phyloP scores from a whole-genome alignment of 2,888 invertebrate genomes.

The Parasteatoda lunata region DNA sequence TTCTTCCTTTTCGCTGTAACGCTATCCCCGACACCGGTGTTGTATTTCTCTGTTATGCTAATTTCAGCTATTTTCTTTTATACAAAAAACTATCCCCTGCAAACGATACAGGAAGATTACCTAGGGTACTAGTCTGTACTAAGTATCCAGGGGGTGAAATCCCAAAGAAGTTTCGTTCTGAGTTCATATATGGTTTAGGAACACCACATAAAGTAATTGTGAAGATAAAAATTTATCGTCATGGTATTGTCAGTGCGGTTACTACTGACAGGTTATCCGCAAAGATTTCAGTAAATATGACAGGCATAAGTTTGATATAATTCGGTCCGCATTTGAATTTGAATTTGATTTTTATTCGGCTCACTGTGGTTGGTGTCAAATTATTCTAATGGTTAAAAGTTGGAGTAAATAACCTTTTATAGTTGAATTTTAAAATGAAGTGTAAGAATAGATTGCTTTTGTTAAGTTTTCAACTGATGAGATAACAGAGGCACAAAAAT shows the following conservation, averaged over 20 bases:
- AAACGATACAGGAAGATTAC: conserved; percentile 64
- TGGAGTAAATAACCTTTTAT: too few relatives aligned
- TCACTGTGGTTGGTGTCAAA: background rate
- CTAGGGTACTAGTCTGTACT: background rate
- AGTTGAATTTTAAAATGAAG: too few relatives aligned
- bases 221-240: conserved; percentile 50
- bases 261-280: conserved; percentile 42
- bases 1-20: too few relatives aligned
- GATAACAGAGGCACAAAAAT: too few relatives aligned
- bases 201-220: conserved; percentile 49
- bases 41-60: conserved; percentile 63
- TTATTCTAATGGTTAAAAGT: background rate
- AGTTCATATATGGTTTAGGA: conserved; percentile 44
- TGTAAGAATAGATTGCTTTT: too few relatives aligned
- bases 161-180: background rate
- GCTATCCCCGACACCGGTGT: conserved; percentile 20
- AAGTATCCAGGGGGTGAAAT: background rate
- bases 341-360: background rate
- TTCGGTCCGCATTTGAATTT: background rate
- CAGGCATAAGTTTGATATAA: background rate
- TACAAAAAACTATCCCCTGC: conserved; percentile 42
- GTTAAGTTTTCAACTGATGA: too few relatives aligned
- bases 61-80: conserved; percentile 28
- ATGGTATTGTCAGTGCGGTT: conserved; percentile 27
- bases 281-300: background rate